Evolutionary conservation across 1,140 invertebrate genomes (phyloP).

Genomic region (Harpegnathos saltator): DNA sequence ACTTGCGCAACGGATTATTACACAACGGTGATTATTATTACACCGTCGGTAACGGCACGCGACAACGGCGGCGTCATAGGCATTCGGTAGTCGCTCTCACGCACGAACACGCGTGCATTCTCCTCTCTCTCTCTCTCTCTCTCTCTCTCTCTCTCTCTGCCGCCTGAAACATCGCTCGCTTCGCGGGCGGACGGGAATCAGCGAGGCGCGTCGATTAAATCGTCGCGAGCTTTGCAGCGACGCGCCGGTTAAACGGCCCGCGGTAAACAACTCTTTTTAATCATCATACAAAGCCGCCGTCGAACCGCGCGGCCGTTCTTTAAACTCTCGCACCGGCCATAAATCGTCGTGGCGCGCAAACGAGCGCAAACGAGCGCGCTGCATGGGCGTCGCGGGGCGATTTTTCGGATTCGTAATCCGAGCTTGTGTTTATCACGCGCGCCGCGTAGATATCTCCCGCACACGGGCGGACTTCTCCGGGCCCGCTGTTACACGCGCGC

Average conservation of each 20-base stretch:
- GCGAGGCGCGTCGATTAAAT: conserved; percentile 67
- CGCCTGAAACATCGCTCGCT: conserved; percentile 45
- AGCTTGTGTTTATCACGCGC: conserved; percentile 59
- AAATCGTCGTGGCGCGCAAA: too few relatives aligned
- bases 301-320: conserved; percentile 58
- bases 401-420: conserved; percentile 64
- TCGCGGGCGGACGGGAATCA: conserved; percentile 51
- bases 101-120: too few relatives aligned
- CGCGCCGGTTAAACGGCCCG: conserved; percentile 34
- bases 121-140: too few relatives aligned
- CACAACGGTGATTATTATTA: too few relatives aligned
- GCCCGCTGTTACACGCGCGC: neutral
- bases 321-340: conserved; percentile 52
- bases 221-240: conserved; percentile 8
- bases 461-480: neutral
- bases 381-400: conserved; percentile 18
- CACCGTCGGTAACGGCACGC: too few relatives aligned
- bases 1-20: conserved; percentile 39
- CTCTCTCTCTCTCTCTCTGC: too few relatives aligned
- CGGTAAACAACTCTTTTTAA: conserved; percentile 67
- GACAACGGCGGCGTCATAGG: neutral
- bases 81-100: conserved; percentile 20
- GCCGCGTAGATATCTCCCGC: conserved; percentile 45
- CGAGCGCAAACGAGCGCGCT: neutral
- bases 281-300: conserved; percentile 61